Percentiles rank a stretch among this genome's conserved stretches.
These are phyloP conservation scores for Cynaeus angustus DNA, from an alignment of 2,888 invertebrate genomes.

Conservation along the genomic window DNA sequence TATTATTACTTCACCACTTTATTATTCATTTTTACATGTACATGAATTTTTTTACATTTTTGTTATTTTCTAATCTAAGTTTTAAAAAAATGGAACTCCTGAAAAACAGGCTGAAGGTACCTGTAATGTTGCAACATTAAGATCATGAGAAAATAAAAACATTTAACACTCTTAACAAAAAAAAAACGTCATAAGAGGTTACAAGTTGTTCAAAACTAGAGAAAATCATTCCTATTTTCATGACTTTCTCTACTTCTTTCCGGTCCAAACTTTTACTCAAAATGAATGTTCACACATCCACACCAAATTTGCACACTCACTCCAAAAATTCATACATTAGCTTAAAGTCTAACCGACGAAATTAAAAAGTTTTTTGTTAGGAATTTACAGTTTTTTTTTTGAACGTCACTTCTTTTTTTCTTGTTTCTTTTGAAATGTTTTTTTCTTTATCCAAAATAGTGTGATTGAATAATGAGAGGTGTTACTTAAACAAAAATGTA, in stretches of 20 bases:
- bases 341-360: slow-evolving; percentile 32
- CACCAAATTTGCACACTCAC: slow-evolving; percentile 26
- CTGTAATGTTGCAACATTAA: slow-evolving; percentile 64
- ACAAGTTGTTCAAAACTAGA: slow-evolving; percentile 19
- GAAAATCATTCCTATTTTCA: slow-evolving; percentile 24
- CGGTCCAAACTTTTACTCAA: slow-evolving; percentile 19
- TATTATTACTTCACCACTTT: slow-evolving; percentile 41
- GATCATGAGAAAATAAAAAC: slow-evolving; percentile 47
- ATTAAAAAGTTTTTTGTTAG: slow-evolving; percentile 45
- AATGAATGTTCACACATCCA: slow-evolving; percentile 35
- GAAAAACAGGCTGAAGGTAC: slow-evolving; percentile 65
- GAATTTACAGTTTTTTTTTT: slow-evolving; percentile 50
- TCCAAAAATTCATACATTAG: slow-evolving; percentile 35
- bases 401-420: slow-evolving; percentile 45
- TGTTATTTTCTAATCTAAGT: slow-evolving; percentile 50
- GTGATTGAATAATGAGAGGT: slow-evolving; percentile 52
- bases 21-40: slow-evolving; percentile 50
- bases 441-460: slow-evolving; percentile 52
- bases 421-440: slow-evolving; percentile 49
- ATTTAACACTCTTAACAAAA: slow-evolving; percentile 43
- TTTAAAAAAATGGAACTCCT: slow-evolving; percentile 61
- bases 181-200: neutral
- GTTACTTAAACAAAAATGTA: slow-evolving; percentile 65
- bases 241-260: slow-evolving; percentile 26
- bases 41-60: slow-evolving; percentile 53